These are phyloP conservation scores for Hippopotamyrus pictus DNA, from an alignment of 2,797 vertebrate genomes.

Conservation along the genomic window DNA sequence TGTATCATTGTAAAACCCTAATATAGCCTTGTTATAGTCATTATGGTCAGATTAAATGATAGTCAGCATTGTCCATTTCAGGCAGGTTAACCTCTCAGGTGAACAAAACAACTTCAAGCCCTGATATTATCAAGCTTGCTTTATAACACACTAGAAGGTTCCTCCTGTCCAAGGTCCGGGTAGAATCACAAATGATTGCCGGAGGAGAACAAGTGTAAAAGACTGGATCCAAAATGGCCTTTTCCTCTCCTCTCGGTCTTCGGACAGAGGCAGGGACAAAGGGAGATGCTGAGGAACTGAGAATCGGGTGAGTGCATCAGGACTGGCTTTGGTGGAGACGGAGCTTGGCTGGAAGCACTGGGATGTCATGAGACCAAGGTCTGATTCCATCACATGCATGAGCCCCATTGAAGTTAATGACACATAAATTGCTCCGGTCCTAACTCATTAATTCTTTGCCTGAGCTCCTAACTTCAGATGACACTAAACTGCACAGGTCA, in stretches of 20 bases:
- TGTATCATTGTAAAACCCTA: background rate
- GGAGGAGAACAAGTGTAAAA: background rate
- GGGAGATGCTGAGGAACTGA: background rate
- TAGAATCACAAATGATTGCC: background rate
- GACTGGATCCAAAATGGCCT: background rate
- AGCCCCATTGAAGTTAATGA: background rate
- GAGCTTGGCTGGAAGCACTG: background rate
- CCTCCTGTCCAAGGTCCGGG: background rate
- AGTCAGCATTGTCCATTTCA: background rate
- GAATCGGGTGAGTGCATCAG: background rate
- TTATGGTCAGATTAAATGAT: background rate
- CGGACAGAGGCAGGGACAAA: background rate
- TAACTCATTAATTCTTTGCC: background rate
- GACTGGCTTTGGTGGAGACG: background rate
- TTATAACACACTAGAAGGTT: background rate
- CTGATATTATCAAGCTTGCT: background rate
- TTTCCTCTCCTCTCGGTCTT: too few relatives aligned
- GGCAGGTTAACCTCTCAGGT: background rate
- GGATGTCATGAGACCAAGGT: background rate
- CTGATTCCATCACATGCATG: background rate
- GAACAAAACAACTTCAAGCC: background rate
- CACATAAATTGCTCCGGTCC: background rate
- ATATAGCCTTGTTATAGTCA: background rate
- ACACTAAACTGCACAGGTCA: background rate
- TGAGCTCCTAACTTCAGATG: background rate